Percentiles rank a stretch among this genome's conserved stretches.
These are phyloP conservation scores for Ditula angustiorana DNA, from an alignment of 2,888 invertebrate species.

Conservation along the genomic window DNA sequence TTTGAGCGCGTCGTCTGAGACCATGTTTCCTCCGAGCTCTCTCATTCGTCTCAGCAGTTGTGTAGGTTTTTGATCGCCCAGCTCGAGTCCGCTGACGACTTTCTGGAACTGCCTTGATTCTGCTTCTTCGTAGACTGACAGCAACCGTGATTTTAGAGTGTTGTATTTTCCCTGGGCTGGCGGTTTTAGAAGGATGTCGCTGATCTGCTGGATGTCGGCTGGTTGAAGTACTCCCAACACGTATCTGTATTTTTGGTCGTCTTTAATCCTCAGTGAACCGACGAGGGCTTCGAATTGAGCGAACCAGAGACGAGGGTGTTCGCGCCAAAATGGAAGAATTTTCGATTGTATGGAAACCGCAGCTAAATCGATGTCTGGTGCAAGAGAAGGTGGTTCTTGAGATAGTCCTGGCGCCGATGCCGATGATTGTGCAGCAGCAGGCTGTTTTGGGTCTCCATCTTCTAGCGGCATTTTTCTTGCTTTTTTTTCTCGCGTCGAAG, in stretches of 20 bases:
- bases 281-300: conserved; percentile 13
- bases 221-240: background rate
- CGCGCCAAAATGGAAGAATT: conserved; percentile 12
- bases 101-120: background rate
- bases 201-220: background rate
- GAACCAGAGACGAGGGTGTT: conserved; percentile 6
- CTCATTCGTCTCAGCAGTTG: conserved; percentile 5
- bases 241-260: background rate
- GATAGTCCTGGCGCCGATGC: no score
- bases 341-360: background rate
- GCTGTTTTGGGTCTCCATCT: no score
- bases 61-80: conserved; percentile 4
- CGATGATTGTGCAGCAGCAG: no score
- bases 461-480: no score
- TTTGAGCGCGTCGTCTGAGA: background rate
- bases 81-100: background rate
- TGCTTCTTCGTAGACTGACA: conserved; percentile 4
- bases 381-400: no score
- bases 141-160: conserved; percentile 1
- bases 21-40: background rate
- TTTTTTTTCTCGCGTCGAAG: no score
- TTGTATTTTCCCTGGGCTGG: background rate
- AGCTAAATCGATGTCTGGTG: no score
- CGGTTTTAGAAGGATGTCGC: conserved; percentile 5
- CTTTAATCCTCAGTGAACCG: background rate